Evolutionary conservation across 2,888 invertebrate genomes (phyloP), one percentile per base, ranked within the genome.

Genomic region (Eugnorisma glareosa): DNA sequence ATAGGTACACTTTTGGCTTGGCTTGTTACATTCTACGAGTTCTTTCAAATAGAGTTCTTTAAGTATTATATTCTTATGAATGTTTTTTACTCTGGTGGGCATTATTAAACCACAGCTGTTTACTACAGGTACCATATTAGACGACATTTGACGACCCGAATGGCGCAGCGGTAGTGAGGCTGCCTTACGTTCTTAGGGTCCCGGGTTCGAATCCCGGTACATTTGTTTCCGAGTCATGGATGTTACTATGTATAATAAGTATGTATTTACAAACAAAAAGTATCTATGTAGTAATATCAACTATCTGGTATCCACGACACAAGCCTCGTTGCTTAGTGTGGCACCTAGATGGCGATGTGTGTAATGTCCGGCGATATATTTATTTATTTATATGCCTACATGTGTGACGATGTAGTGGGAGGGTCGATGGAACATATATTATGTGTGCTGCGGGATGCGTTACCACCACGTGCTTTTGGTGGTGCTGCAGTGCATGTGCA

Each of bases 401-500:
- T 59, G 48, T 57, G 51, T 57, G 43, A 63, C 18, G 64, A n/a
- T 59, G 28, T 43, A 40, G 37, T 21, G 31, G 63, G 61, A n/a
- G 40, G 21, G 37, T 54, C 24, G 31, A 54, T 64, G 67, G 57
- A 31, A 57, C 77, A 77, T 71, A n/a, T 83, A 78, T 71, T 71
- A n/a, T 83, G 79, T 71, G 51, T 66, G 59, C 45, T 59, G 43
- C 48, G 28, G 71, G 51, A 64, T 67, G 59, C 73, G 69, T 67
- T 73, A 73, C 31, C 57, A 72, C 43, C 63, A 67, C 28, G 61
- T 79, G 77, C 67, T 73, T 73, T 45, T 76, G 75, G 75, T 76
- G 86, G 73, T 78, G 57, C 51, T 67, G 68, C 15, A n/a, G 68
- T 75, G 74, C 73, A 82, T 66, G 67, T 73, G 78, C 82, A 82